phyloP scores from a whole-genome alignment of 2,797 vertebrate genomes.

The Rhynchotus rufescens region DNA sequence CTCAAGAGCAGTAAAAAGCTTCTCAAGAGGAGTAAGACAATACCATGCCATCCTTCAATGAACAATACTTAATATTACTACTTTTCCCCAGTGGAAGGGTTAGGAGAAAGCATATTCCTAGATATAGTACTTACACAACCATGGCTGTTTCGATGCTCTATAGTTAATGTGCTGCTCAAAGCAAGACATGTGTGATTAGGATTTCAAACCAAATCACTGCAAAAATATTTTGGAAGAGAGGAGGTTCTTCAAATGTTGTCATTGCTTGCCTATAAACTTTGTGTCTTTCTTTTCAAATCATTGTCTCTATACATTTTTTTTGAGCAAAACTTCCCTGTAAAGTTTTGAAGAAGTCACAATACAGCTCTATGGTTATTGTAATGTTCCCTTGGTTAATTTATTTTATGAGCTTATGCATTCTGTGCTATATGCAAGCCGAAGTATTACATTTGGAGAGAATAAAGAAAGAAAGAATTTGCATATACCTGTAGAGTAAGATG shows the following conservation, averaged over 20 bases:
- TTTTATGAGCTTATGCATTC: neutral
- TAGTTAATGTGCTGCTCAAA: neutral
- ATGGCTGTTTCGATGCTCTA: neutral
- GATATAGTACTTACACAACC: neutral
- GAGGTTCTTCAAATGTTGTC: neutral
- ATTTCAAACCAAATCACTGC: neutral
- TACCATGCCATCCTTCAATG: neutral
- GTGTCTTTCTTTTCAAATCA: neutral
- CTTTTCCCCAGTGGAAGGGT: neutral
- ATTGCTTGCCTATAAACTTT: neutral
- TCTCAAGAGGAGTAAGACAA: neutral
- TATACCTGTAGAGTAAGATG: neutral
- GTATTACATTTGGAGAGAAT: neutral
- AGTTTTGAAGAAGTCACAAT: neutral
- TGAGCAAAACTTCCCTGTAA: neutral
- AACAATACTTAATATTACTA: neutral
- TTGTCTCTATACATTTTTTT: neutral
- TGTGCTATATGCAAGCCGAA: neutral
- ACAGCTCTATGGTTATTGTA: neutral
- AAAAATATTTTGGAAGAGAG: rapidly evolving
- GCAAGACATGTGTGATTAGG: neutral
- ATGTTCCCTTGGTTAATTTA: neutral
- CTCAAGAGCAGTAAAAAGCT: neutral
- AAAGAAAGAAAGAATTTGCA: rapidly evolving
- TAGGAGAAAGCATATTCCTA: neutral